Conservation (phyloP, 2,797 vertebrate genomes). For the Borostomias antarcticus region DNA sequence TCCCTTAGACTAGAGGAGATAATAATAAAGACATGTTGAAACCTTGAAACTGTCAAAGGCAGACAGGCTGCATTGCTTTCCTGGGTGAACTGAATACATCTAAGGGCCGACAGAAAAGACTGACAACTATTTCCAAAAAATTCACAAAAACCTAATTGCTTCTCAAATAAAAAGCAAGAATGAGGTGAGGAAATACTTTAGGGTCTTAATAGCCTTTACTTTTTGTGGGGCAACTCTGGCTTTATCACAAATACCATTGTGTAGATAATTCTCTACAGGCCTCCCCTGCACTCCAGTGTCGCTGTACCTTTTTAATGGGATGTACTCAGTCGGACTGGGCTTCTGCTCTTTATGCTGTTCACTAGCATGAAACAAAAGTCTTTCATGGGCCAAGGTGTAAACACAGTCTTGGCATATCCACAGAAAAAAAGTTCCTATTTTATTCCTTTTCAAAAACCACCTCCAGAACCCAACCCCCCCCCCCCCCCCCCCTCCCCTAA, state of each 20-base stretch:
- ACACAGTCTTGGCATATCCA: constrained; percentile 43
- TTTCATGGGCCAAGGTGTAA: constrained; percentile 54
- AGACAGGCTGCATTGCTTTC: neutral
- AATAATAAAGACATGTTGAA: too few species aligned
- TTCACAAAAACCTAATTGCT: constrained; percentile 19
- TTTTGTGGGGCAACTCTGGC: constrained; percentile 36
- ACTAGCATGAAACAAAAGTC: constrained; percentile 55
- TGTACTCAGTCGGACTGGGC: constrained; percentile 56
- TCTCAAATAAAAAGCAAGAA: constrained; percentile 10
- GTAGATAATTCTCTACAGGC: neutral
- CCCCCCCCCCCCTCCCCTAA: constrained; percentile 49
- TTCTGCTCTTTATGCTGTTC: constrained; percentile 51
- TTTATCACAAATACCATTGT: constrained; percentile 45
- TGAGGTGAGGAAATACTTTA: constrained; percentile 29
- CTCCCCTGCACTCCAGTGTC: neutral
- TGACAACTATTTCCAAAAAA: constrained; percentile 35
- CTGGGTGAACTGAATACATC: neutral
- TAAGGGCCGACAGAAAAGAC: constrained; percentile 28
- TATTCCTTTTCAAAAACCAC: constrained; percentile 53
- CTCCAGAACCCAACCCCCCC: constrained; percentile 62
- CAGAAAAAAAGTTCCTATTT: constrained; percentile 55
- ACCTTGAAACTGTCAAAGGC: too few species aligned
- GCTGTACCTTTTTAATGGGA: constrained; percentile 28
- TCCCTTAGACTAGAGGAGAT: too few species aligned
- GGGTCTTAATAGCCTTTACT: constrained; percentile 41